phyloP scores from a whole-genome alignment of 2,888 invertebrate genomes.

The Coelinius sp. region DNA sequence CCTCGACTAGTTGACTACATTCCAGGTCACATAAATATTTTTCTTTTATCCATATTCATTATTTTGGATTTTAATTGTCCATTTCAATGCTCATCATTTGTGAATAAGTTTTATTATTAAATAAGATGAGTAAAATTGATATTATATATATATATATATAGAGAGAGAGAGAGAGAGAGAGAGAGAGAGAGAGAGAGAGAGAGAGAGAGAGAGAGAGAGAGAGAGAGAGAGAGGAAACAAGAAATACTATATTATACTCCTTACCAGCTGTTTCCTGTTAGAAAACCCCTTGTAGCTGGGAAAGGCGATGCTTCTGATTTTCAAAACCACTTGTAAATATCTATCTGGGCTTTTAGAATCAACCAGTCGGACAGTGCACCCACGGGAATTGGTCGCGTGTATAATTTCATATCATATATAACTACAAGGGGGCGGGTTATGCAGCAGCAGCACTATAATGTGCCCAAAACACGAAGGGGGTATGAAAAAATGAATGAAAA shows the following conservation, averaged over 20 bases:
- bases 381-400: conserved; percentile 30
- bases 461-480: conserved; percentile 26
- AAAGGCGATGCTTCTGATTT: conserved; percentile 2
- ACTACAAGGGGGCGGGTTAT: conserved; percentile 14
- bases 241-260: conserved; percentile 15
- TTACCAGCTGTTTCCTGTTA: conserved; percentile 64
- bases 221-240: too few relatives aligned
- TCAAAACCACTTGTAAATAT: conserved; percentile 16
- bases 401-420: conserved; percentile 37
- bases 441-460: conserved; percentile 25
- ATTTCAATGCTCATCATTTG: neutral
- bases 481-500: neutral
- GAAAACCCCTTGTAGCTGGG: conserved; percentile 43
- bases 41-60: conserved; percentile 3
- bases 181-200: too few relatives aligned
- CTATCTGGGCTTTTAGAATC: conserved; percentile 1
- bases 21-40: conserved; percentile 20
- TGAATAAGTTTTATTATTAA: neutral
- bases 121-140: conserved; percentile 14
- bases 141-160: too few relatives aligned
- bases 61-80: conserved; percentile 10
- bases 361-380: neutral
- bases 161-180: too few relatives aligned
- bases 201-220: too few relatives aligned
- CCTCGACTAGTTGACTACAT: conserved; percentile 41